Base-by-base conservation (phyloP, 64 coral and sea anemone species). In the Stichodactyla helianthus region DNA sequence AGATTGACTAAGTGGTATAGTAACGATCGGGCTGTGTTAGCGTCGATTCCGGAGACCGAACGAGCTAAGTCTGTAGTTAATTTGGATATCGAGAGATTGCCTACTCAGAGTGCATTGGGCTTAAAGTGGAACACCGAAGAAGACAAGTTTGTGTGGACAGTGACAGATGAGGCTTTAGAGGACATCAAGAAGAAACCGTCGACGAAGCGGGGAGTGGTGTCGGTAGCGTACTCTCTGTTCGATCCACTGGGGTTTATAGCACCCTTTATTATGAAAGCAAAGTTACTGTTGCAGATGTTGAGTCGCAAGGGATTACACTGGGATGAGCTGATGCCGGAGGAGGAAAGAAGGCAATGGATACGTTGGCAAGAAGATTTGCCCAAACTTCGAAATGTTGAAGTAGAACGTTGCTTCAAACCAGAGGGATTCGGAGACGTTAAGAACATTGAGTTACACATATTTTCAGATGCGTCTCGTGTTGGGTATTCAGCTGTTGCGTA, bases 1-100 rank as follows among this genome's bases (percentile, higher is more conserved):
- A n/a, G n/a, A n/a, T n/a, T n/a, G n/a, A n/a, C n/a, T n/a, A 92
- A 92, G 60, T 92, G 91, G 91, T 88, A 44, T 28, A 88, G 86
- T 54, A 93, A 93, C 54, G 77, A 55, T 0, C 19, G 62, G 22
- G 17, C 53, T 12, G 87, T 89, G 7, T 10, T 93, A 51, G 70
- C 71, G 1, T 8, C 74, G 5, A 77, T 93, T 51, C 92, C 92
- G 19, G 60, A 89, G 19, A 55, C 35, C 16, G 74, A 89, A 67
- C 71, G 82, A 82, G 74, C 92, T 10, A 81, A 68, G 59, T 93
- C 92, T 11, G 84, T 86, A n/a, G 51, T 80, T 4, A 89, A 84
- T 58, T 83, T 92, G 51, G 70, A 79, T 4, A 18, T 86, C 0
- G 92, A 93, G 4, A 0, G 51, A 14, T 68, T 93, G 13, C 87